Conservation (phyloP, 2,888 invertebrate species). For the Acanthacorydalis orientalis region DNA sequence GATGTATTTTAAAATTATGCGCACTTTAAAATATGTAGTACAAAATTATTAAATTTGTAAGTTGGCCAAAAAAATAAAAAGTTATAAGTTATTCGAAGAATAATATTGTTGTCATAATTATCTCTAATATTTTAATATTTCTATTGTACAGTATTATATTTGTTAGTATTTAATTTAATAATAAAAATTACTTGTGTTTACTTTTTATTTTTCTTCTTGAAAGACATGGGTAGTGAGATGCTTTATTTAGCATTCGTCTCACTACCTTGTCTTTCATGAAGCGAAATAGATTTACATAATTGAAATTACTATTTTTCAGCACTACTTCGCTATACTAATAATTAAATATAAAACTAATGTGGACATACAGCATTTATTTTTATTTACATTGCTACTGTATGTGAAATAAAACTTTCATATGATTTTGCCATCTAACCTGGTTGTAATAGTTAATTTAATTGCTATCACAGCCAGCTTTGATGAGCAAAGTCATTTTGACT, state of each 20-base stretch:
- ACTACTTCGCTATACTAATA: not conserved
- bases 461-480: slow-evolving; percentile 95
- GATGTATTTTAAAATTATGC: not conserved
- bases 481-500: slow-evolving; percentile 55
- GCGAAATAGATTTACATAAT: slow-evolving; percentile 20
- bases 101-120: not conserved
- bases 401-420: slow-evolving; percentile 13
- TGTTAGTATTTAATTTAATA: slow-evolving; percentile 1
- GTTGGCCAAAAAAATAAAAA: too few species aligned
- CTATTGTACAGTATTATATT: not conserved
- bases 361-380: too few species aligned
- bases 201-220: slow-evolving; percentile 45
- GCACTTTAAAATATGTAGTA: too few species aligned
- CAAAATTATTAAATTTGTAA: too few species aligned
- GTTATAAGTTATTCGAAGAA: not conserved
- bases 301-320: not conserved
- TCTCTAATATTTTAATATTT: not conserved
- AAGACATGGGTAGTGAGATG: slow-evolving; percentile 99
- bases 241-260: slow-evolving; percentile 54
- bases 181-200: not conserved
- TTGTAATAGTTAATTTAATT: slow-evolving; percentile 54
- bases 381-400: too few species aligned
- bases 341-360: not conserved
- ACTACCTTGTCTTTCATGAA: slow-evolving; percentile 98
- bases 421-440: slow-evolving; percentile 59